phyloP scores from a whole-genome alignment of 2,113 vertebrate genomes.

The Coracopsis vasa region DNA sequence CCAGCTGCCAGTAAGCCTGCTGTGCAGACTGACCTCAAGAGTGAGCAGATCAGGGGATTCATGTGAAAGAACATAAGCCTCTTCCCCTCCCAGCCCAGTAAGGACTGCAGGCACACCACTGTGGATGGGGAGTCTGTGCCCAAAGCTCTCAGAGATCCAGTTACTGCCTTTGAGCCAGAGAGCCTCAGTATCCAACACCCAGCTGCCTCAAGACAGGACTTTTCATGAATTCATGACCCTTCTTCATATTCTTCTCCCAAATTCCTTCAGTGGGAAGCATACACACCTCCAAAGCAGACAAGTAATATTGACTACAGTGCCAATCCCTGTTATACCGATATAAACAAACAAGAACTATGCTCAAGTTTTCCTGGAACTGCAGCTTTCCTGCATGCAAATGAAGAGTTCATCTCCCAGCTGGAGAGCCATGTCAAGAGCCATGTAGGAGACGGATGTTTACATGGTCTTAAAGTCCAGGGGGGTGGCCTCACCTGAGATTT shows the following conservation, averaged over 20 bases:
- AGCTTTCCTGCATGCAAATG: background rate
- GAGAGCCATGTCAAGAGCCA: background rate
- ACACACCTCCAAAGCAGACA: background rate
- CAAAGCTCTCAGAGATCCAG: background rate
- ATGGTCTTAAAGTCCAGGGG: background rate
- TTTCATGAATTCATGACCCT: background rate
- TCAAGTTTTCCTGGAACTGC: background rate
- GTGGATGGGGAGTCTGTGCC: background rate
- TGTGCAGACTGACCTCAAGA: background rate
- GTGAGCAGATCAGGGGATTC: background rate
- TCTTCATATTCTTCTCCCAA: background rate
- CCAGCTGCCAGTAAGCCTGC: background rate
- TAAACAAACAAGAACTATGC: background rate
- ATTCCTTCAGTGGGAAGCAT: background rate
- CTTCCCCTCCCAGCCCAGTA: background rate
- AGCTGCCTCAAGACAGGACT: background rate
- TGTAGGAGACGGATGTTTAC: background rate
- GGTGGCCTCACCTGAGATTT: background rate
- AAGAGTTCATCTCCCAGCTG: rapidly evolving
- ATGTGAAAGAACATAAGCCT: background rate
- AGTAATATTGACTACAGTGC: background rate
- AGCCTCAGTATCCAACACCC: background rate
- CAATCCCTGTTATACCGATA: background rate
- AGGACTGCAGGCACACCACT: background rate
- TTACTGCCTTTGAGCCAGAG: background rate